Evolutionary conservation across 1,140 invertebrate species (phyloP).

Genomic region (Listronotus oregonensis): DNA sequence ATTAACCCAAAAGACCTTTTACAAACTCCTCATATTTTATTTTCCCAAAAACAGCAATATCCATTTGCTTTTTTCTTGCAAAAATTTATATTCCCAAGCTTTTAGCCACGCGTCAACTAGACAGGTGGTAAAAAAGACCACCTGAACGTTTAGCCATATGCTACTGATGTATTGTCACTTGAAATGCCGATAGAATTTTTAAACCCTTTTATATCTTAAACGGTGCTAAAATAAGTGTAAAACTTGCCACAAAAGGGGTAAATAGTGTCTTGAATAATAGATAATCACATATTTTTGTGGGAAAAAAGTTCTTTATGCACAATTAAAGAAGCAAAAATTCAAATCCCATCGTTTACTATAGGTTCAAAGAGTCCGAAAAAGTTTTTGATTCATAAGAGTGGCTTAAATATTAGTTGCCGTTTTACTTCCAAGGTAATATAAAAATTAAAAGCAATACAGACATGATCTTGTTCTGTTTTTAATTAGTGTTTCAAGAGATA

Average conservation of each 20-base stretch:
- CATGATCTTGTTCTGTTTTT: no score
- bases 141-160: slow-evolving; percentile 29
- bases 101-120: slow-evolving; percentile 24
- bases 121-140: slow-evolving; percentile 30
- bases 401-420: no score
- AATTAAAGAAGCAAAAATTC: not conserved
- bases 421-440: no score
- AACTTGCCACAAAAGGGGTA: slow-evolving; percentile 28
- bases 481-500: no score
- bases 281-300: slow-evolving; percentile 13
- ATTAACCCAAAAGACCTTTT: no score
- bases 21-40: no score
- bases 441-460: no score
- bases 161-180: slow-evolving; percentile 31
- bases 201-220: slow-evolving; percentile 15
- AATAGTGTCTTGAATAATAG: not conserved
- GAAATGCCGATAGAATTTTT: slow-evolving; percentile 18
- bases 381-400: no score
- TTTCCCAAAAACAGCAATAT: slow-evolving; percentile 2
- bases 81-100: not conserved
- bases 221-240: slow-evolving; percentile 35
- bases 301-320: slow-evolving; percentile 10
- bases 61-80: not conserved
- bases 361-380: no score
- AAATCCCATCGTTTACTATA: no score